Base-by-base conservation (phyloP, 2,113 vertebrate species). In the Aptenodytes patagonicus region DNA sequence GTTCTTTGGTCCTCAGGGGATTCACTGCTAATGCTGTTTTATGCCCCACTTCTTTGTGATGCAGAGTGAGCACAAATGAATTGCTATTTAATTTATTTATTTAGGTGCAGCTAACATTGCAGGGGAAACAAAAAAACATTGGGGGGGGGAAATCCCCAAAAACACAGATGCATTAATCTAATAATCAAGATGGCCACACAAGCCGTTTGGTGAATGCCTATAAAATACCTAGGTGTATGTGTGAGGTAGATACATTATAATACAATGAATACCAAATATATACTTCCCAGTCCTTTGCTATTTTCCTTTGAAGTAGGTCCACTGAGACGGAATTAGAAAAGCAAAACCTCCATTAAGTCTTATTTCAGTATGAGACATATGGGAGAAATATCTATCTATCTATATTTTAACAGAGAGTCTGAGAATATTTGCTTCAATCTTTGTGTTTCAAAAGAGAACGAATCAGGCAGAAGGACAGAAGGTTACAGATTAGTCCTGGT, bases 401-500 rank as follows among this genome's bases (percentile, higher is more conserved):
- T 95, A 65, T 97, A 98, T 99, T 97, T 97, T 98, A 98, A 98
- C 95, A 97, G 96, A 96, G 95, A 98, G 95, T 96, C 97, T 97
- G 92, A 97, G 97, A 98, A 97, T 98, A 97, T 98, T 99, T 98
- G 97, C 98, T 98, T 99, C 98, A 99, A 99, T 99, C 99, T 99
- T 97, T 97, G 96, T 98, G 98, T 99, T 99, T 99, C 99, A 99
- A 99, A 98, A 99, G 98, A 98, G 98, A 99, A 98, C 95, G 98
- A 99, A 99, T 99, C 98, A 99, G 98, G 98, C 98, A 99, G 99
- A 99, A 99, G 99, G 99, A 99, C 99, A 99, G 98, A 99, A 99
- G 99, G 99, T 99, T 99, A 99, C 98, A 98, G 98, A 99, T 99
- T 99, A 99, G 98, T 99, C 99, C 99, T 99, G 99, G 99, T 99